A percentile compares a stretch with the other conserved stretches of the same genome.
Conservation (phyloP, 2,113 vertebrate species). For the Bos indicus region DNA sequence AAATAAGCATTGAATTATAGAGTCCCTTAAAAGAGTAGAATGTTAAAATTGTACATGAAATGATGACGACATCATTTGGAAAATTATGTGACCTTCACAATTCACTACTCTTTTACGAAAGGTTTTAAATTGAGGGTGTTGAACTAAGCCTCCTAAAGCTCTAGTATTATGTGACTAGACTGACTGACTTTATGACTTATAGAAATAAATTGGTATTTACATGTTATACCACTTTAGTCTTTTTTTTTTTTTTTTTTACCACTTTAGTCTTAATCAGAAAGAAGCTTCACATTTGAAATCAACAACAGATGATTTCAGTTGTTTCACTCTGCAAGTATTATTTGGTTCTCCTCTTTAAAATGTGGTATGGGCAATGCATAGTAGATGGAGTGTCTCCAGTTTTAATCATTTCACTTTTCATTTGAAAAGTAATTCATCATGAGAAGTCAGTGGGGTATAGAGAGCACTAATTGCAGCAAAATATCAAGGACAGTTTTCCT, state of each 20-base stretch:
- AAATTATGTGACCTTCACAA: background rate
- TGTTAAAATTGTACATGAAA: background rate
- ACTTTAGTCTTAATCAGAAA: background rate
- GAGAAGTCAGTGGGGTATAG: conserved; percentile 85
- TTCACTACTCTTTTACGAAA: background rate
- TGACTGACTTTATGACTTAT: background rate
- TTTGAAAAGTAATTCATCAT: conserved; percentile 90
- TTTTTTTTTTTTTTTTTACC: no score
- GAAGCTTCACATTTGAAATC: background rate
- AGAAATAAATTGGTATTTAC: background rate
- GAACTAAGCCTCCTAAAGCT: background rate
- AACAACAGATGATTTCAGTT: background rate
- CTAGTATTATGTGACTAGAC: background rate
- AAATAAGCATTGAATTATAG: background rate
- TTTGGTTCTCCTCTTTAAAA: conserved; percentile 61
- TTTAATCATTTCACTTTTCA: conserved; percentile 88
- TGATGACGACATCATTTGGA: background rate
- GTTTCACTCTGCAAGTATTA: background rate
- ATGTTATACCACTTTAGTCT: background rate
- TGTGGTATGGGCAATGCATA: conserved; percentile 67
- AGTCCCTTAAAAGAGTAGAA: background rate
- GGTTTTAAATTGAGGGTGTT: background rate
- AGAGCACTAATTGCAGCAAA: conserved; percentile 86
- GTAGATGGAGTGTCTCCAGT: conserved; percentile 80
- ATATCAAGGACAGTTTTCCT: conserved; percentile 88